Evolutionary conservation across 92 coral and sea anemone genomes (phyloP), one percentile per base, ranked within the genome.

Genomic region (Pocillopora grandis): DNA sequence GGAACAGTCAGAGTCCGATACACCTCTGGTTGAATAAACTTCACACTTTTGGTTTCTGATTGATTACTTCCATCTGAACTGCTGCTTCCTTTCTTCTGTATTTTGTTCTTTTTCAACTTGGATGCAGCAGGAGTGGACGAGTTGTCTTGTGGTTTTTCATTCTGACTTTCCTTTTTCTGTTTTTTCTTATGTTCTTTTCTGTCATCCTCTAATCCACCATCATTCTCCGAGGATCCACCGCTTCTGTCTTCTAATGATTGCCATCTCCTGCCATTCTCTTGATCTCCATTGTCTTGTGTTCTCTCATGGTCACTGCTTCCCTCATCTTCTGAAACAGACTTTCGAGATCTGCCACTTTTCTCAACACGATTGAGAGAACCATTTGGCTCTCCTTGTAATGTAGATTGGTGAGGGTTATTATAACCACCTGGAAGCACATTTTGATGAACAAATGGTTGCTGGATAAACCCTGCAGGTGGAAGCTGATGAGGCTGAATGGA

Each of bases 21-120:
- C 55, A 94, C 90, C 62, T 94, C 95, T 63, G 98, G 98, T 76
- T 94, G 95, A 68, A 94, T 88, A 71, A 94, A 92, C 83, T 94
- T 92, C 8, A 94, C 90, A 55, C 86, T 94, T 49, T 83, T 90
- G 12, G 66, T 35, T 23, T 86, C 92, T 0, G 83, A 31, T 57
- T 84, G 84, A 76, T 76, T 84, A 71, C 90, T 90, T 33, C 89
- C 94, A 1, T 92, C 85, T 61, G 94, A 91, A 36, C 84, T 82
- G 36, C 80, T 76, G 52, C 94, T 76, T 11, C 64, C 62, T 52
- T 87, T 78, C 75, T 91, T 89, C 18, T 85, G 89, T 2, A 82
- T 65, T 76, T 81, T 90, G 6, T 69, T 82, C 81, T 87, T 93
- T 76, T 85, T 89, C 58, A 62, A 72, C 66, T 85, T 92, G 16